phyloP scores from a whole-genome alignment of 2,113 vertebrate genomes.

The Semnornis frantzii region DNA sequence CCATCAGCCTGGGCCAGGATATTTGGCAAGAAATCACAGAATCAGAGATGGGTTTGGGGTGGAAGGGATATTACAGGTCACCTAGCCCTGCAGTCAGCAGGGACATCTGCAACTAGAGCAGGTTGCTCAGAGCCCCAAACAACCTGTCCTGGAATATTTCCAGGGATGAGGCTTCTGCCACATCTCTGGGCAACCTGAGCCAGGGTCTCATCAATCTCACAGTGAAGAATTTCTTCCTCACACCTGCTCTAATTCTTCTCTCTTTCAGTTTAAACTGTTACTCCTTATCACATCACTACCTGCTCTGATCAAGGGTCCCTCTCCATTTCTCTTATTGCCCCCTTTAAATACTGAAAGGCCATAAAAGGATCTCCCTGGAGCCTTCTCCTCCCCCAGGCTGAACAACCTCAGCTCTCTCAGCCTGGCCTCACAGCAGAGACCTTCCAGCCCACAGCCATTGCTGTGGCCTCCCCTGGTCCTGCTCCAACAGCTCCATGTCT shows the following conservation, averaged over 20 bases:
- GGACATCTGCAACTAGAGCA: not conserved
- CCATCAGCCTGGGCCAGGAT: accelerated
- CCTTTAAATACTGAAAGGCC: not conserved
- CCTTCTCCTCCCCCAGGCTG: not conserved
- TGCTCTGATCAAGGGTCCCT: not conserved
- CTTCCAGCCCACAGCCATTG: not conserved
- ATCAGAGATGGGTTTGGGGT: not conserved
- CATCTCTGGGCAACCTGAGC: not conserved
- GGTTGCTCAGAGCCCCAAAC: not conserved
- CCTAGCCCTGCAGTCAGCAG: no score
- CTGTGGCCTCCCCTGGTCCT: not conserved
- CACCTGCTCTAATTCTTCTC: not conserved
- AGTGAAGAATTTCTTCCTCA: not conserved
- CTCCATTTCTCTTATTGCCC: not conserved
- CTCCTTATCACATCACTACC: no score
- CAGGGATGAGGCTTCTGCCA: not conserved
- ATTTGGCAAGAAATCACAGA: not conserved
- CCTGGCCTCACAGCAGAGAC: not conserved
- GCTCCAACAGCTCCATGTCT: no score
- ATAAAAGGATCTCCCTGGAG: not conserved
- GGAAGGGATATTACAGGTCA: not conserved
- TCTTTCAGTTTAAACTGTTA: not conserved
- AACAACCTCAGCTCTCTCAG: not conserved
- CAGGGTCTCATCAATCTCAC: not conserved
- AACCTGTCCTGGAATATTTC: not conserved